Conservation (phyloP, 2,113 vertebrate species). For the Platanista minor region DNA sequence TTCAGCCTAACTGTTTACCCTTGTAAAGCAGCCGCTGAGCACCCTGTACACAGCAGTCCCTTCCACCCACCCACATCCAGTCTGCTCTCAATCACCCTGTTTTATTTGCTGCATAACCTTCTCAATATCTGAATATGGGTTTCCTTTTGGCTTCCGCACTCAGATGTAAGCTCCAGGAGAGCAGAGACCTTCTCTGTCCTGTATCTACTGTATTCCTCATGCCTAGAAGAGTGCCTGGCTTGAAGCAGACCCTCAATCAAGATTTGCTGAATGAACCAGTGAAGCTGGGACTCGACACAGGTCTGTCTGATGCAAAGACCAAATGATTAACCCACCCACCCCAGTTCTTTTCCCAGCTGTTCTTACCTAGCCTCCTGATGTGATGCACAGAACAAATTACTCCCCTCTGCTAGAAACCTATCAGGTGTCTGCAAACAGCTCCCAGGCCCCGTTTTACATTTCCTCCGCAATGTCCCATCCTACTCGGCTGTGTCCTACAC, state of each 20-base stretch:
- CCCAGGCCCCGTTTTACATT: neutral
- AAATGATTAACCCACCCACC: too few relatives aligned
- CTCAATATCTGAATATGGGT: neutral
- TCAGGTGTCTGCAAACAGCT: neutral
- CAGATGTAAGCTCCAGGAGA: neutral
- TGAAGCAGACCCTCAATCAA: neutral
- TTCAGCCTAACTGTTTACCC: neutral
- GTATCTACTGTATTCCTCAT: too few relatives aligned
- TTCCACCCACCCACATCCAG: neutral
- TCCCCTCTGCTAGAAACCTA: neutral
- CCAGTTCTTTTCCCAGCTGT: neutral
- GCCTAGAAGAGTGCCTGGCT: neutral
- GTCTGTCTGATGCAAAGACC: neutral
- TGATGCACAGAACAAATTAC: neutral
- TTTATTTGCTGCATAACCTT: neutral
- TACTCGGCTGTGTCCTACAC: neutral
- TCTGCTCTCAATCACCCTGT: neutral
- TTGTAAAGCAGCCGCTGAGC: neutral
- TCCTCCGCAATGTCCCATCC: neutral
- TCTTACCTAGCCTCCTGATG: neutral
- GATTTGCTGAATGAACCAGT: neutral
- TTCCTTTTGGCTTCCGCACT: neutral
- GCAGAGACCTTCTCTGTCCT: neutral
- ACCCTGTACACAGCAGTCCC: accelerated
- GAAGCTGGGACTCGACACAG: neutral